Evolutionary conservation across 1,140 invertebrate genomes (phyloP), one percentile per base, ranked within the genome.

Genomic region (Zaprionus davidi): DNA sequence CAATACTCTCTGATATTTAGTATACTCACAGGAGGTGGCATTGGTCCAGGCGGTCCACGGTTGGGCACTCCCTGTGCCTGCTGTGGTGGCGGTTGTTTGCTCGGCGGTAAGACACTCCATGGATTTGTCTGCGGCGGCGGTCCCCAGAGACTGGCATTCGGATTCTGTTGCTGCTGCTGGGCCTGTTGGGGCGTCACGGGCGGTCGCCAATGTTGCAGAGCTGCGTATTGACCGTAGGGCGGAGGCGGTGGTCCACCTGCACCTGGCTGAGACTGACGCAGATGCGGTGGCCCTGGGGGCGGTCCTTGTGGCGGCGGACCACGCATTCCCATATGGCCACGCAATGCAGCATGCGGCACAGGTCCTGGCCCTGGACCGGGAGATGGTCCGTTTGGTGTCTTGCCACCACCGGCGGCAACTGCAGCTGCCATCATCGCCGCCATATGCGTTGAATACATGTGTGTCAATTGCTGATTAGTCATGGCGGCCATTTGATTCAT

Each of bases 41-140:
- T 34, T 17, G 81, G 60, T 56, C 77, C 81, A 13, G 82, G 80
- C 26, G 83, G 79, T 13, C 78, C 85, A n/a, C 86, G 66, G 4
- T 78, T 79, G 2, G 82, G 66, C 5, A 78, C 78, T 51, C 60
- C 87, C 17, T 9, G 31, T 34, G 68, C n/a, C n/a, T 77, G 76
- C 59, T 77, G 78, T 20, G 76, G 81, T 6, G 68, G 88, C 36
- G 73, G 73, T 44, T 90, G 79, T 59, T 90, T 84, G 44, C 81
- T 92, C 3, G 88, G 90, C 5, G 88, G 87, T 49, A 92, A 36
- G n/a, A 80, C 91, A 49, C 87, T 92, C 91, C 91, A 92, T 0
- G 92, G 92, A 86, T 92, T 92, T 6, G 82, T 88, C 31, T 92
- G 90, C 0, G 92, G 91, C 24, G 92, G 92, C 7, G 91, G 92